Percentiles rank a stretch among this genome's conserved stretches.
Conservation (phyloP, 1,140 invertebrate species). For the Zaprionus nigranus region DNA sequence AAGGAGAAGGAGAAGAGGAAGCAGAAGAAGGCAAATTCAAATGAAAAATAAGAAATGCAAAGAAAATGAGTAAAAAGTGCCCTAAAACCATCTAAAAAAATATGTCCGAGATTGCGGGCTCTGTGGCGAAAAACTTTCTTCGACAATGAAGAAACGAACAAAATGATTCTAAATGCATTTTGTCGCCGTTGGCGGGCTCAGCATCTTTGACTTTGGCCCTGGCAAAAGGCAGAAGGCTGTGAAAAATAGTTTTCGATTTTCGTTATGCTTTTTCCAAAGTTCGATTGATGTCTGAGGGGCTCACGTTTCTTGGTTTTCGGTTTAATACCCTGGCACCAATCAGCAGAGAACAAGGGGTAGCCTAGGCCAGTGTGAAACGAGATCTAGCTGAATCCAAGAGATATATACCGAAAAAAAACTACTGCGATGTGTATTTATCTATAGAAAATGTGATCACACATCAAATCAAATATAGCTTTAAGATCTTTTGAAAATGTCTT, state of each 20-base stretch:
- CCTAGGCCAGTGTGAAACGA: too few relatives aligned
- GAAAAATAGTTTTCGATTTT: constrained; percentile 78
- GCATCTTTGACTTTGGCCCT: constrained; percentile 49
- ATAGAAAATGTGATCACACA: too few relatives aligned
- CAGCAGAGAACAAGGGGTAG: background rate
- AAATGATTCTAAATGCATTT: constrained; percentile 67
- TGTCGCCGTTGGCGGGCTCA: constrained; percentile 64
- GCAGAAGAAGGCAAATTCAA: constrained; percentile 38
- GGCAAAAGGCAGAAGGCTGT: constrained; percentile 42
- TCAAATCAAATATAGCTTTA: too few relatives aligned
- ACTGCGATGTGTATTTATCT: too few relatives aligned
- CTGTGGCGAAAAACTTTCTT: constrained; percentile 64
- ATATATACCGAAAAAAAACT: background rate
- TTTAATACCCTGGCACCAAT: constrained; percentile 52
- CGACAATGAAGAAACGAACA: constrained; percentile 32
- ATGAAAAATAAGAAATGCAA: constrained; percentile 29
- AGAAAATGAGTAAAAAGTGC: constrained; percentile 15
- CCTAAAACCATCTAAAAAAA: constrained; percentile 43
- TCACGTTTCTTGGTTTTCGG: constrained; percentile 47
- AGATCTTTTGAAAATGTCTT: too few relatives aligned
- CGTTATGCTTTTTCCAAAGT: constrained; percentile 54
- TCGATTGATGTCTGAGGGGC: constrained; percentile 72
- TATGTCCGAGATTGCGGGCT: constrained; percentile 29
- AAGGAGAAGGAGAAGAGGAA: background rate
- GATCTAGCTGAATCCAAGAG: background rate